Evolutionary conservation across 2,888 invertebrate genomes (phyloP).

Genomic region (Apoderus coryli): DNA sequence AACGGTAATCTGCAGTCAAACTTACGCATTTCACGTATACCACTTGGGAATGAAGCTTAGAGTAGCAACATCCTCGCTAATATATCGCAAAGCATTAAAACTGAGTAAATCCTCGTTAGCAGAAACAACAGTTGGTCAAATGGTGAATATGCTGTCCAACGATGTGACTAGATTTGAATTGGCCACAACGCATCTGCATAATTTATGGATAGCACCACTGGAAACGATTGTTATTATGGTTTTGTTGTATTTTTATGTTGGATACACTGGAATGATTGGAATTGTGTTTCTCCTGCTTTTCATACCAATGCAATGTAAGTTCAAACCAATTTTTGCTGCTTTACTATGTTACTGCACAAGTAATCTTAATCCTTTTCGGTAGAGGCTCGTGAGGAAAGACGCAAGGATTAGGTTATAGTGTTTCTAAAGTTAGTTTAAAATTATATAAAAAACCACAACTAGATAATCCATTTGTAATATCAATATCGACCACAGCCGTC

Average conservation of each 20-base stretch:
- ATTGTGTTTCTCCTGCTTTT: slow-evolving; percentile 28
- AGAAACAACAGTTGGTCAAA: slow-evolving; percentile 20
- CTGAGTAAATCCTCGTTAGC: slow-evolving; percentile 18
- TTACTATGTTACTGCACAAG: too few species aligned
- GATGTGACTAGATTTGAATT: slow-evolving; percentile 68
- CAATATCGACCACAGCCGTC: too few species aligned
- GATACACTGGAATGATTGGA: slow-evolving; percentile 29
- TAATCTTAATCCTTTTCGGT: too few species aligned
- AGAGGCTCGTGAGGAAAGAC: too few species aligned
- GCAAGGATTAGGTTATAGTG: too few species aligned
- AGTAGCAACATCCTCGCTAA: slow-evolving; percentile 68
- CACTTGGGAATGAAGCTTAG: slow-evolving; percentile 75
- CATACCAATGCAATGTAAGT: slow-evolving; percentile 29
- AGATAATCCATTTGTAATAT: too few species aligned
- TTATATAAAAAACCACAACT: too few species aligned
- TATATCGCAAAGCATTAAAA: slow-evolving; percentile 43
- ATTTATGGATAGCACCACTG: slow-evolving; percentile 59
- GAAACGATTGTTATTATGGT: slow-evolving; percentile 41
- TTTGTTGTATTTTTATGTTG: slow-evolving; percentile 34
- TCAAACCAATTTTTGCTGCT: too few species aligned
- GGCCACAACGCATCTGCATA: slow-evolving; percentile 61
- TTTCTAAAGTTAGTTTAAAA: too few species aligned
- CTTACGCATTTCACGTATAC: slow-evolving; percentile 71
- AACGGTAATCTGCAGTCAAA: slow-evolving; percentile 45
- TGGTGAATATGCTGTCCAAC: slow-evolving; percentile 22